Percentiles rank a stretch among this genome's conserved stretches.
Conservation (phyloP, 2,113 vertebrate species). For the Candoia aspera region DNA sequence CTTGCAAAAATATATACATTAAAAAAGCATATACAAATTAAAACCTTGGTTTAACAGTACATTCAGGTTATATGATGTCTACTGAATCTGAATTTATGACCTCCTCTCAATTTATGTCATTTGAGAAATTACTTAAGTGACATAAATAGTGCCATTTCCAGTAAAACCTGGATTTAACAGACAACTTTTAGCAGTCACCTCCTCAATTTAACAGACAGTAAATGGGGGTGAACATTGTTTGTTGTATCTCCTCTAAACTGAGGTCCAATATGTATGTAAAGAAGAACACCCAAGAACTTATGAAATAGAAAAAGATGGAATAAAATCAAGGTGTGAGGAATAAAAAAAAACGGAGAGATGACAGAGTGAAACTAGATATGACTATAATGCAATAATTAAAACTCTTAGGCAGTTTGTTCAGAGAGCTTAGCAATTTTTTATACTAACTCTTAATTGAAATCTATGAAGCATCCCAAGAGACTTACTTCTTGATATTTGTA, state of each 20-base stretch:
- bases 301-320: neutral
- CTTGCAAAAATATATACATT: neutral
- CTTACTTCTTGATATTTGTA: neutral
- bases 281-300: neutral
- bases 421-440: slow-evolving; percentile 24
- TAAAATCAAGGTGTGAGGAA: neutral
- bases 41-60: neutral
- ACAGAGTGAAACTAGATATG: neutral
- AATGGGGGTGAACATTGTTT: neutral
- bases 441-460: neutral
- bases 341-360: neutral
- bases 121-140: neutral
- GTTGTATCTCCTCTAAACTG: neutral
- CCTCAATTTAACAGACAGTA: neutral
- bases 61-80: neutral
- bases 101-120: neutral
- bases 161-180: neutral
- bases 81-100: neutral
- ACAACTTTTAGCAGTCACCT: neutral
- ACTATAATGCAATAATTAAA: neutral
- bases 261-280: neutral
- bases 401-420: neutral
- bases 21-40: neutral
- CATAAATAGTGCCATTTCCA: neutral
- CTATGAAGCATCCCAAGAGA: neutral